Evolutionary conservation across 2,113 vertebrate genomes (phyloP).

Genomic region (Platanista minor): DNA sequence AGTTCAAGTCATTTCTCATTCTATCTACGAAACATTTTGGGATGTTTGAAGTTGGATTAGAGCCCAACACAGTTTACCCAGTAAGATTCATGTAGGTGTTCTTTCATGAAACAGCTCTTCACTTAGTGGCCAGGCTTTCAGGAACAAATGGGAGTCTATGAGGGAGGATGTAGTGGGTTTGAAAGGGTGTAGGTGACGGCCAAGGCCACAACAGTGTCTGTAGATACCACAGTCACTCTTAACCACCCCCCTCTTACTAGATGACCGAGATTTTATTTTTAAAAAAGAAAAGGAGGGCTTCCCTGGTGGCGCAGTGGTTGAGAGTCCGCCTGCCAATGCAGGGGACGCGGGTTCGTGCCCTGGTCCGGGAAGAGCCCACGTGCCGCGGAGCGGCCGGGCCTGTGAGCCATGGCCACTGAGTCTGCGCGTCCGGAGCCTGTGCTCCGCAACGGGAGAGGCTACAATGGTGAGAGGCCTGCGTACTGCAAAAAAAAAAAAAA

Average conservation of each 20-base stretch:
- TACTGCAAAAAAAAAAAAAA: no score
- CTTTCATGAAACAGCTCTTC: conserved; percentile 38
- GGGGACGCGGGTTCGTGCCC: no score
- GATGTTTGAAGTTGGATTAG: conserved; percentile 30
- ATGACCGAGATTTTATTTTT: not conserved
- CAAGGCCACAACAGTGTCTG: not conserved
- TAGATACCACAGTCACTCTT: not conserved
- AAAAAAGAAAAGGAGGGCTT: no score
- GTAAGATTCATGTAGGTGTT: not conserved
- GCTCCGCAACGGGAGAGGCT: no score
- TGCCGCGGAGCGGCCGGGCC: no score
- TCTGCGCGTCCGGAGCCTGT: no score
- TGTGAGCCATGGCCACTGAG: no score
- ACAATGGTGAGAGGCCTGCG: no score
- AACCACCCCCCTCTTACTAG: not conserved
- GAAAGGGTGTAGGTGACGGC: not conserved
- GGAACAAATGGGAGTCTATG: not conserved
- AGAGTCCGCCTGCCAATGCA: no score
- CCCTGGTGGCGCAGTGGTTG: no score
- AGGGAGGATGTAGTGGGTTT: not conserved
- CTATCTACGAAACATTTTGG: not conserved
- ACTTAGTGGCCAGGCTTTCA: not conserved
- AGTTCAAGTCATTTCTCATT: conserved; percentile 10
- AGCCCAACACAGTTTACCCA: not conserved
- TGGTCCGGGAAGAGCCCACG: no score